A percentile compares a stretch with the other conserved stretches of the same genome.
Evolutionary conservation across 2,797 vertebrate species (phyloP).

Genomic region (Astyanax mexicanus): DNA sequence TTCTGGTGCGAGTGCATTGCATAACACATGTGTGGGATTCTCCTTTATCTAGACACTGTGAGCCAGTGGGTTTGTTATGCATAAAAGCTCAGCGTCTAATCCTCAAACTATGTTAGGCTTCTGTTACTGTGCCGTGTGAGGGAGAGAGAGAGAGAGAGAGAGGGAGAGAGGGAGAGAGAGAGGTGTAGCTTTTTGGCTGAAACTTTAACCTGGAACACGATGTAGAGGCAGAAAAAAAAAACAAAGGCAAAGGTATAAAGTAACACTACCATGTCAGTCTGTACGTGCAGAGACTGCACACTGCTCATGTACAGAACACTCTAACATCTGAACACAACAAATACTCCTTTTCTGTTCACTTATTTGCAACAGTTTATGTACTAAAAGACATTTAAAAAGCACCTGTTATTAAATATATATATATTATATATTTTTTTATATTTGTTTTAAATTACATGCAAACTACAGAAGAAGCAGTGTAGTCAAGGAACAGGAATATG

Average conservation of each 20-base stretch:
- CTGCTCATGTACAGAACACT: background rate
- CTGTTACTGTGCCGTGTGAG: background rate
- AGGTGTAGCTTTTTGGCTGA: background rate
- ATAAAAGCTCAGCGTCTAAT: background rate
- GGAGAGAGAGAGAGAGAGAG: too few relatives aligned
- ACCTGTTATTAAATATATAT: too few relatives aligned
- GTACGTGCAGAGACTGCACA: background rate
- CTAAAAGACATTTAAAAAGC: too few relatives aligned
- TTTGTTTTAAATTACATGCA: too few relatives aligned
- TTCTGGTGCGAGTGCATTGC: background rate
- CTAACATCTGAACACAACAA: background rate
- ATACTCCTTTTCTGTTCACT: background rate
- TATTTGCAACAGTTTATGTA: too few relatives aligned
- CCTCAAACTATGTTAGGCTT: too few relatives aligned
- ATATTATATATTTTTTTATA: too few relatives aligned
- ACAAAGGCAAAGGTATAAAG: background rate
- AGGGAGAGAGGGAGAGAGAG: too few relatives aligned
- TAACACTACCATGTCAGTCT: background rate
- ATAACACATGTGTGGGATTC: conserved; percentile 13
- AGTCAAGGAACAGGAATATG: too few relatives aligned
- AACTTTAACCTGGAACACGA: conserved; percentile 6
- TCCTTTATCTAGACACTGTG: background rate
- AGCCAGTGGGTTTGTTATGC: background rate
- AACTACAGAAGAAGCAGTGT: too few relatives aligned
- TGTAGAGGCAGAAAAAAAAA: background rate